A percentile compares a stretch with the other conserved stretches of the same genome.
Conservation (phyloP, 2,797 vertebrate genomes). For the Sorex maritimensis region DNA sequence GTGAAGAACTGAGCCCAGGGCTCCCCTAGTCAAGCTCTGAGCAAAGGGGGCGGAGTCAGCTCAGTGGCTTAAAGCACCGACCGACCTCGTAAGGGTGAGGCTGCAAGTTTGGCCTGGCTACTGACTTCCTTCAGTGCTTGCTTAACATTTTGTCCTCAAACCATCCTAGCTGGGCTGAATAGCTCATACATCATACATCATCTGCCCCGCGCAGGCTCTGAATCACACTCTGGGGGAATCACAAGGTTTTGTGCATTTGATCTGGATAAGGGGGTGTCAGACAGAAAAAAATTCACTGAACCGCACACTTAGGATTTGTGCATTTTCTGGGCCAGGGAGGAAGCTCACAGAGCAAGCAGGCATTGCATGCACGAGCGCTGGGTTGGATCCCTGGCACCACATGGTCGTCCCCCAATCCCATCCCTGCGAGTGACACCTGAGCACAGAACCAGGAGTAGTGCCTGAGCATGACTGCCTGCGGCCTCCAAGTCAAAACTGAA, state of each 20-base stretch:
- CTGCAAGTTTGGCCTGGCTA: neutral
- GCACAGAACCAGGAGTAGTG: too few species aligned
- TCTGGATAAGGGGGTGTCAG: neutral
- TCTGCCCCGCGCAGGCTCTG: neutral
- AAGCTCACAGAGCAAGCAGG: too few species aligned
- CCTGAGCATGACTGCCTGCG: too few species aligned
- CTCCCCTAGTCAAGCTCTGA: neutral
- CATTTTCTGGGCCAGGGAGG: neutral
- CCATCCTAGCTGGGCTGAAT: neutral
- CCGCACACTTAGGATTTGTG: neutral
- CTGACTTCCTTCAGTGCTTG: neutral
- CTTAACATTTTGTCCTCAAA: neutral
- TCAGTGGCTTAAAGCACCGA: neutral
- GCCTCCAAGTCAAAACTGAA: too few species aligned
- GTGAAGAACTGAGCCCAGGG: neutral
- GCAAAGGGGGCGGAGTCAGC: neutral
- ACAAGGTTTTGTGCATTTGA: neutral
- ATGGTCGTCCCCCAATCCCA: too few species aligned
- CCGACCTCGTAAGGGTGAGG: neutral
- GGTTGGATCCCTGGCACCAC: too few species aligned
- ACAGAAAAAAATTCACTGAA: neutral
- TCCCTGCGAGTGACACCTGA: too few species aligned
- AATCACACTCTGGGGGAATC: neutral
- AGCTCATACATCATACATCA: neutral
- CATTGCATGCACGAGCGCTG: too few species aligned